A percentile compares a stretch with the other conserved stretches of the same genome.
Evolutionary conservation across 1,140 invertebrate genomes (phyloP).

Genomic region (Drosophila navojoa): DNA sequence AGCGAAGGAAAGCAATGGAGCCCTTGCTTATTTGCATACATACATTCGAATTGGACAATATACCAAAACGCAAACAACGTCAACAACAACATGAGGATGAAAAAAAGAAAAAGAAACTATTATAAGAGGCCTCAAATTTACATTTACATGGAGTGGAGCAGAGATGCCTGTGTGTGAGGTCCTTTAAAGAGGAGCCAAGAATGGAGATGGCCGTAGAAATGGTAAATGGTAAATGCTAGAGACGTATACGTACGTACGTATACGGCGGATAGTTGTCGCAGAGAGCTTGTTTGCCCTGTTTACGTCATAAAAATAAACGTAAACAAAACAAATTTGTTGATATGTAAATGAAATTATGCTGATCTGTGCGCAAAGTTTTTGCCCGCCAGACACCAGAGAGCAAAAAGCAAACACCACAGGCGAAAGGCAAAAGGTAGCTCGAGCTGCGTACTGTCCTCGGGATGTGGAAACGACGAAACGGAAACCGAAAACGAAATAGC

Average conservation of each 20-base stretch:
- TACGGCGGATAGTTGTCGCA: constrained; percentile 1
- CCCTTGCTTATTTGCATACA: constrained; percentile 37
- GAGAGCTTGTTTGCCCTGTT: constrained; percentile 32
- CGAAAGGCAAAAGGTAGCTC: background rate
- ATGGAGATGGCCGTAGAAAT: constrained; percentile 20
- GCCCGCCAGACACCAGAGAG: background rate
- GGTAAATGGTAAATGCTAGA: constrained; percentile 29
- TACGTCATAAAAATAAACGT: constrained; percentile 57
- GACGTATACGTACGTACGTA: constrained; percentile 27
- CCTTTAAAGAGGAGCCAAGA: constrained; percentile 14
- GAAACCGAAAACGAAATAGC: constrained; percentile 11
- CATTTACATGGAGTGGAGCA: constrained; percentile 34
- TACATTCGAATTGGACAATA: constrained; percentile 31
- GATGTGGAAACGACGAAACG: background rate
- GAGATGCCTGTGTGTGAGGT: constrained; percentile 19
- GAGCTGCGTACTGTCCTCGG: constrained; percentile 8
- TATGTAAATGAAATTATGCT: constrained; percentile 63
- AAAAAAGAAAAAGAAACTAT: constrained; percentile 11
- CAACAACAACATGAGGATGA: constrained; percentile 3
- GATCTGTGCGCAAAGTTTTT: constrained; percentile 47
- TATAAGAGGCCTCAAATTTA: constrained; percentile 42
- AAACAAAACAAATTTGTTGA: constrained; percentile 62
- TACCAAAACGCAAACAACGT: constrained; percentile 21
- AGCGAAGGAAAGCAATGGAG: background rate
- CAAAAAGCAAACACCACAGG: constrained; percentile 1